Conservation (phyloP, 2,797 vertebrate species). For the Tamandua tetradactyla region DNA sequence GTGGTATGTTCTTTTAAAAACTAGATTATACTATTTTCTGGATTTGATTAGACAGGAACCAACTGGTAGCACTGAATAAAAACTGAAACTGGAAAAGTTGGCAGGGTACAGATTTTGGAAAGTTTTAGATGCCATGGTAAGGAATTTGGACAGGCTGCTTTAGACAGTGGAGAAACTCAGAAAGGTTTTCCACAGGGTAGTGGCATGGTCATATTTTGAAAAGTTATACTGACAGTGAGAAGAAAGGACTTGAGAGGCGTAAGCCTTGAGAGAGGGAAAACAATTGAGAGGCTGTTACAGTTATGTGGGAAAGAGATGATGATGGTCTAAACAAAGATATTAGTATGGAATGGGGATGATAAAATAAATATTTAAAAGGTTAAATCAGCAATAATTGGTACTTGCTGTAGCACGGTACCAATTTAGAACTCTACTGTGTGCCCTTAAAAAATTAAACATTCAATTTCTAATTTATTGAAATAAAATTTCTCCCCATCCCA, state of each 20-base stretch:
- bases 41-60: neutral
- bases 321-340: neutral
- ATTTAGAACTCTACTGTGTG: neutral
- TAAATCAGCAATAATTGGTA: neutral
- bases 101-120: neutral
- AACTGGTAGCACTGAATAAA: too few species aligned
- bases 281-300: neutral
- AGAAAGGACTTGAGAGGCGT: neutral
- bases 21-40: neutral
- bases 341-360: neutral
- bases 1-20: neutral
- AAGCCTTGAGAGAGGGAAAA: neutral
- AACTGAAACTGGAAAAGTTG: neutral
- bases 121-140: neutral
- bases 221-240: neutral
- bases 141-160: neutral
- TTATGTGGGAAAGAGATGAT: neutral
- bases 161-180: neutral
- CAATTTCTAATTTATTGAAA: neutral
- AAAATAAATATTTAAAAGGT: neutral
- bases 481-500: neutral
- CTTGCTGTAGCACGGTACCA: neutral
- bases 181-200: neutral
- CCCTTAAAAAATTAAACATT: neutral
- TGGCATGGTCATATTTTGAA: neutral